Evolutionary conservation across 1,140 invertebrate species (phyloP).

Genomic region (Zaprionus kolodkinae): DNA sequence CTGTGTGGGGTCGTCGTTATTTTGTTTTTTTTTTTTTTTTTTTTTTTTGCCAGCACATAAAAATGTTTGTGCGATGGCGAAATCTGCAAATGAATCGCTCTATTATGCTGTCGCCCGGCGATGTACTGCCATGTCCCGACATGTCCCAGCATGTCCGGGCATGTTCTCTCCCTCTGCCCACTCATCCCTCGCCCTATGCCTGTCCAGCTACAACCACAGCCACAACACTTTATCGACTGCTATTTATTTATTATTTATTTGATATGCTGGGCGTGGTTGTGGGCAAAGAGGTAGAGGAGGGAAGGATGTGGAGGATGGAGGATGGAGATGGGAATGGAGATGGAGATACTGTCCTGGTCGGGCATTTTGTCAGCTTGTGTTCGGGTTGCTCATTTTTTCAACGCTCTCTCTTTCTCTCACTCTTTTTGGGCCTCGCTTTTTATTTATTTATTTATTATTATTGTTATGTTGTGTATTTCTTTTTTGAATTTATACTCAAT

Average conservation of each 20-base stretch:
- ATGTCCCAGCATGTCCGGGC: slow-evolving; percentile 2
- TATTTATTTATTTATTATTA: slow-evolving; percentile 28
- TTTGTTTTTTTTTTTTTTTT: slow-evolving; percentile 12
- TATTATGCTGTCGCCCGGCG: slow-evolving; percentile 57
- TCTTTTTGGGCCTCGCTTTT: slow-evolving; percentile 30
- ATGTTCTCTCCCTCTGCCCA: background rate
- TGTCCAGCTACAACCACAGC: slow-evolving; percentile 48
- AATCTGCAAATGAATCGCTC: slow-evolving; percentile 72
- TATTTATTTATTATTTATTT: slow-evolving; percentile 74
- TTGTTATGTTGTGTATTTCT: slow-evolving; percentile 30
- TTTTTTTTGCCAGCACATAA: slow-evolving; percentile 10
- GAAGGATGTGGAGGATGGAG: background rate
- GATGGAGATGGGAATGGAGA: background rate
- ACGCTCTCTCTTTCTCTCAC: background rate
- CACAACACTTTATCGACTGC: slow-evolving; percentile 66
- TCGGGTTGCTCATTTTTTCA: background rate
- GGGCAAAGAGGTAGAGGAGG: too few relatives aligned
- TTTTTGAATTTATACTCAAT: slow-evolving; percentile 71
- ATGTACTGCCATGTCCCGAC: slow-evolving; percentile 19
- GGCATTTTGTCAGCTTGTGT: slow-evolving; percentile 7
- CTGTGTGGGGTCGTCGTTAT: background rate
- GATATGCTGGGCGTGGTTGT: slow-evolving; percentile 50
- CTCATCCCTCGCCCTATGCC: background rate
- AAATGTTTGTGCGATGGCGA: slow-evolving; percentile 26
- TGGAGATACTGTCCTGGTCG: too few relatives aligned